Evolutionary conservation across 2,113 vertebrate species (phyloP).

Genomic region (Gnathochromis pfefferi): DNA sequence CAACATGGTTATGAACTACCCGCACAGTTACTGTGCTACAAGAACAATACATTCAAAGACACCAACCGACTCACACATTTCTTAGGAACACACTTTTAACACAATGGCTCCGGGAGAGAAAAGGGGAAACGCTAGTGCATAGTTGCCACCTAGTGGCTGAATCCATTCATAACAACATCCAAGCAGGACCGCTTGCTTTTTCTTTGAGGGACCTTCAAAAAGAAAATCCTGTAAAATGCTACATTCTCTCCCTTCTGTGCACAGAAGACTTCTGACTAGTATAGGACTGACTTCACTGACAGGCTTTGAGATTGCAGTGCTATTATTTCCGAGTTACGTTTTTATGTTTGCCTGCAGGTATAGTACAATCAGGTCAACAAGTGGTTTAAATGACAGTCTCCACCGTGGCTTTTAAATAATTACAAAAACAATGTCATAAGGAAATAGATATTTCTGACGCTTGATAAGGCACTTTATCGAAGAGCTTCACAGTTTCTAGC

Average conservation of each 20-base stretch:
- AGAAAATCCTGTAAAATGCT: not conserved
- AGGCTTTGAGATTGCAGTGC: not conserved
- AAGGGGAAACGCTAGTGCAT: conserved; percentile 38
- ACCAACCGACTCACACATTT: not conserved
- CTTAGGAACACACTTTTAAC: conserved; percentile 10
- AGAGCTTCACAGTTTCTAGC: conserved; percentile 28
- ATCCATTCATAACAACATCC: not conserved
- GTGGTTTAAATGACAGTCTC: not conserved
- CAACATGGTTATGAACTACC: not conserved
- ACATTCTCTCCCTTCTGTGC: conserved; percentile 1
- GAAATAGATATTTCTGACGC: not conserved
- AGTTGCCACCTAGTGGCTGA: conserved; percentile 50
- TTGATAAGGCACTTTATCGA: conserved; percentile 35
- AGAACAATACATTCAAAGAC: conserved; percentile 14
- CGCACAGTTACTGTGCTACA: not conserved
- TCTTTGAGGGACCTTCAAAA: not conserved
- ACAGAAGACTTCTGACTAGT: not conserved
- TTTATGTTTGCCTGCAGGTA: not conserved
- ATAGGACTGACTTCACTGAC: not conserved
- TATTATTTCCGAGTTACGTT: not conserved
- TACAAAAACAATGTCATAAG: not conserved
- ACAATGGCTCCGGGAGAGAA: not conserved
- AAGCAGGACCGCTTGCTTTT: not conserved
- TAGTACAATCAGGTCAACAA: conserved; percentile 12
- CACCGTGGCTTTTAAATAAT: not conserved